phyloP scores from a whole-genome alignment of 2,797 vertebrate genomes.

The Tachyglossus aculeatus region DNA sequence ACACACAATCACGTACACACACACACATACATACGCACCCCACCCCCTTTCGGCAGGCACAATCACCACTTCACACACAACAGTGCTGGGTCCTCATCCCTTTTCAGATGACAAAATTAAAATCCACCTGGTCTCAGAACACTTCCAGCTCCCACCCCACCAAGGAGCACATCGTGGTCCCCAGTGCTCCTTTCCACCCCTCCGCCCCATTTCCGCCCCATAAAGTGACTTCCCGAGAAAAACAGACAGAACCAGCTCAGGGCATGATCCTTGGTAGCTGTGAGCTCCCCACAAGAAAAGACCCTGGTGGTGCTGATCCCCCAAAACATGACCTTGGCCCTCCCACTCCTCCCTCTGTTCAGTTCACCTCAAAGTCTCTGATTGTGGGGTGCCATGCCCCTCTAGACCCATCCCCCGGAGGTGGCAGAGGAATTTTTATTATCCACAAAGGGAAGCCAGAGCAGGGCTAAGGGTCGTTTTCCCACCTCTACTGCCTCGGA shows the following conservation, averaged over 20 bases:
- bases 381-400: neutral
- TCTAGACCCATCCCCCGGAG: neutral
- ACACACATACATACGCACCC: neutral
- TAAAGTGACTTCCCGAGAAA: slow-evolving; percentile 26
- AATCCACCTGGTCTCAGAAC: slow-evolving; percentile 32
- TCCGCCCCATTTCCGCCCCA: too few relatives aligned
- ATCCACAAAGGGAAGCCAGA: too few relatives aligned
- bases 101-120: slow-evolving; percentile 27
- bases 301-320: neutral
- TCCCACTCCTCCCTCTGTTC: neutral
- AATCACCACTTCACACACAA: neutral
- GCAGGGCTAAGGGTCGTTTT: too few relatives aligned
- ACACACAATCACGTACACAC: neutral
- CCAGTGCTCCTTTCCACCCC: neutral
- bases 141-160: slow-evolving; percentile 28
- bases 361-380: neutral
- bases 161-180: accelerated
- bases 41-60: slow-evolving; percentile 9
- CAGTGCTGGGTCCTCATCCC: slow-evolving; percentile 34
- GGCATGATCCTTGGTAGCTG: too few relatives aligned
- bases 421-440: too few relatives aligned
- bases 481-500: too few relatives aligned
- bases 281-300: neutral
- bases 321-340: neutral
- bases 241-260: too few relatives aligned